Evolutionary conservation across 1,140 invertebrate genomes (phyloP).

Genomic region (Cyphomyrmex costatus): DNA sequence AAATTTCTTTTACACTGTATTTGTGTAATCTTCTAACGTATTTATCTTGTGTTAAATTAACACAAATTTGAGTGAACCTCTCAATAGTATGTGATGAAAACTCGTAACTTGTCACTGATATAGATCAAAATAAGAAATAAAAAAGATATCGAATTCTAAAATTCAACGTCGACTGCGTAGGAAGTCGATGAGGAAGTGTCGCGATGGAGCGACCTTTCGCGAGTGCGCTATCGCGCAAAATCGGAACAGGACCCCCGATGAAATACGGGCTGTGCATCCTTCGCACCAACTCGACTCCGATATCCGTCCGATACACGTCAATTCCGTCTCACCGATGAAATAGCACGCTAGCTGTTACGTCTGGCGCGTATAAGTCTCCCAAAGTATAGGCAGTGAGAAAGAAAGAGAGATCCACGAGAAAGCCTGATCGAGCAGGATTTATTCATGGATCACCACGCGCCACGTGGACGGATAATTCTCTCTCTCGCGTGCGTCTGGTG

Average conservation of each 20-base stretch:
- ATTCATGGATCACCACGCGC: constrained; percentile 68
- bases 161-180: background rate
- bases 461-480: constrained; percentile 68
- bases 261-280: constrained; percentile 42
- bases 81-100: too few species aligned
- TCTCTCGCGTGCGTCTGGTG: constrained; percentile 22
- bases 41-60: too few species aligned
- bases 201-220: constrained; percentile 9
- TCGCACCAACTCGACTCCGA: constrained; percentile 48
- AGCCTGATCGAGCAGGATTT: constrained; percentile 51
- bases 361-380: constrained; percentile 32
- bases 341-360: constrained; percentile 18
- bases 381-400: constrained; percentile 32
- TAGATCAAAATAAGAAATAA: background rate
- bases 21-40: too few species aligned
- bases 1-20: too few species aligned
- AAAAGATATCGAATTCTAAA: background rate
- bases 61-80: too few species aligned
- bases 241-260: constrained; percentile 32
- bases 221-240: constrained; percentile 36
- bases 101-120: too few species aligned
- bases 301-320: constrained; percentile 63
- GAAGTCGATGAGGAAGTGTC: constrained; percentile 37
- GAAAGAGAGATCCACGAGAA: background rate
- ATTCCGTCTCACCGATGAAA: constrained; percentile 41